Base-by-base conservation (phyloP, 1,140 invertebrate genomes). In the Tetranychus cinnabarinus region DNA sequence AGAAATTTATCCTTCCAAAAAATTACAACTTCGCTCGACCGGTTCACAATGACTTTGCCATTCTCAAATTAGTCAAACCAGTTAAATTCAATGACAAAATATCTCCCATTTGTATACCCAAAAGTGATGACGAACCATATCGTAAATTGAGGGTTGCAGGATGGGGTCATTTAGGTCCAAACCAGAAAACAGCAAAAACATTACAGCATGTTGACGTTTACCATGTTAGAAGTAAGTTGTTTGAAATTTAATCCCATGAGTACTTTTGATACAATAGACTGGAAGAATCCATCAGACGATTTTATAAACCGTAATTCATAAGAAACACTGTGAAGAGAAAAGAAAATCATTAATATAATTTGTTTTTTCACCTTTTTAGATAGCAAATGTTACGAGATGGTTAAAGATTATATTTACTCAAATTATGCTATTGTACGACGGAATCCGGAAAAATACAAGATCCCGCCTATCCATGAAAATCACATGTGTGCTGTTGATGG, bases 61-160 rank as follows among this genome's bases (percentile, higher is more conserved):
- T 91, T 55, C 81, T 90, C 79, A 86, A 86, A 69, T 75, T 91
- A 56, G 81, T 81, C 5, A 78, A 79, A 65, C 77, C 84, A 33
- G 81, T 84, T 0, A 66, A 63, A 15, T 60, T 65, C 10, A 65
- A 58, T 36, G 61, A 65, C 23, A 64, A 63, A 52, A 56, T 68
- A 10, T 39, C 58, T 10, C 63, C 67, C 10, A 59, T 65, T 36
- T 74, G 65, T 60, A 64, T 72, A 33, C 72, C 72, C 35, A 52
- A 52, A 23, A 33, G 13, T 2, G 50, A 52, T 8, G n/a, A n/a
- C 2, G 31, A 31, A 6, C 50, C 64, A 65, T 8, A 61, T 66
- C 12, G 67, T 63, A 35, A 58, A 65, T 33, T 65, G 65, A 23
- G 64, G 68, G 57, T 67, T 61, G 2, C 68, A 72, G 60, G 56